Base-by-base conservation (phyloP, 2,797 vertebrate species). In the Acanthurus lineatus region DNA sequence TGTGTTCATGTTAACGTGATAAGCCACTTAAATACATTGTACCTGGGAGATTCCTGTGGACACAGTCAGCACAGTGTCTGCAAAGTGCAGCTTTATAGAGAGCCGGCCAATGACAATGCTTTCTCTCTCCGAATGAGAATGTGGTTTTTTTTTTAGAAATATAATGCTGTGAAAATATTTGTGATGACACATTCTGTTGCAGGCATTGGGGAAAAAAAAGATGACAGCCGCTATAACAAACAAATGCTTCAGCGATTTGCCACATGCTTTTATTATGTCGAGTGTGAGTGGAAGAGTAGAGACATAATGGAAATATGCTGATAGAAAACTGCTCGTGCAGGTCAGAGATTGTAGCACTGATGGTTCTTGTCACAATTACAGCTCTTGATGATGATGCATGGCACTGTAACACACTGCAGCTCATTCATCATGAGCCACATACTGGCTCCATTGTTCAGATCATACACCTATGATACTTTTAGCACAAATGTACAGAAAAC, bases 1-100 rank as follows among this genome's bases (percentile, higher is more conserved):
- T 82, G 76, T 47, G 71, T 73, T 88, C 77, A 86, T 66, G 73
- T 88, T 77, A 72, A 79, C 69, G 69, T 19, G 53, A 80, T 74
- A 77, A 86, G 68, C 77, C 73, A 85, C 80, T 77, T 71, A 82
- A 76, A 51, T 72, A 60, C 66, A 59, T 48, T 51, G 57, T 62
- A n/a, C 73, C 64, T 62, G 51, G 3, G 35, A 83, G 82, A 76
- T 81, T 86, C 75, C 70, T 78, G 57, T 56, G 42, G 77, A 86
- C 72, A 64, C 20, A 80, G 52, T 73, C 78, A 25, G 20, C n/a
- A 32, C 56, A 35, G 51, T 60, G 57, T 70, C 69, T 40, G 6
- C 53, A 68, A 9, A 67, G 58, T 15, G 47, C 72, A 63, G 61
- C 64, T 10, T 54, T 25, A 60, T 38, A 9, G 19, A 71, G 17